Percentiles rank a stretch among this genome's conserved stretches.
phyloP scores from a whole-genome alignment of 1,140 invertebrate genomes.

The Gonioctena quinquepunctata region DNA sequence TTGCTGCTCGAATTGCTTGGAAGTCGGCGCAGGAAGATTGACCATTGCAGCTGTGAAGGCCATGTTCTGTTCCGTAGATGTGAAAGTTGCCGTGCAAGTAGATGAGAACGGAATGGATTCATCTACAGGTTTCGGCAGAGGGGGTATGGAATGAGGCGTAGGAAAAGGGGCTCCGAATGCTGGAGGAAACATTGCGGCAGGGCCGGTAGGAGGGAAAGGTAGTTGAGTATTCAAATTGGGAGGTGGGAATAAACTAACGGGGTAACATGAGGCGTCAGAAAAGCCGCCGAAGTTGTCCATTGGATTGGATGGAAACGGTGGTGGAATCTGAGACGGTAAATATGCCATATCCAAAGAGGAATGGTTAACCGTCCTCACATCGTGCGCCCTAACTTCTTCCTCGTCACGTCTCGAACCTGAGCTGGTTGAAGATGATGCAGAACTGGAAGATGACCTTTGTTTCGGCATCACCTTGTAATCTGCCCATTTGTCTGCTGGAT shows the following conservation, averaged over 20 bases:
- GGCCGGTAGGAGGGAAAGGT: slow-evolving; percentile 66
- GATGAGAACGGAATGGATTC: slow-evolving; percentile 59
- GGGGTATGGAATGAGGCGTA: slow-evolving; percentile 59
- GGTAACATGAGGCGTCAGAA: slow-evolving; percentile 12
- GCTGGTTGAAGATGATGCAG: slow-evolving; percentile 66
- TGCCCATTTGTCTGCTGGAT: slow-evolving; percentile 70
- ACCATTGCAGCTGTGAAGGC: slow-evolving; percentile 77
- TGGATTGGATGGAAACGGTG: slow-evolving; percentile 50
- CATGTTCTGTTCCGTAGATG: slow-evolving; percentile 76
- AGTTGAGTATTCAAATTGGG: slow-evolving; percentile 62
- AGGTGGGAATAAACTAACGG: slow-evolving; percentile 58
- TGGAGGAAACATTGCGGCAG: slow-evolving; percentile 63
- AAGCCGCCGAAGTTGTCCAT: slow-evolving; percentile 59
- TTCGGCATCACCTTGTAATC: slow-evolving; percentile 72
- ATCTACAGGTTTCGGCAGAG: slow-evolving; percentile 62
- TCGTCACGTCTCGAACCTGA: slow-evolving; percentile 58
- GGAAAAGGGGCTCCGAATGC: slow-evolving; percentile 64
- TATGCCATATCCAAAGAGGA: slow-evolving; percentile 56
- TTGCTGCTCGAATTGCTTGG: slow-evolving; percentile 46
- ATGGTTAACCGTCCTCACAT: slow-evolving; percentile 54
- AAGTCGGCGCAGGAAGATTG: slow-evolving; percentile 49
- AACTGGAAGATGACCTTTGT: slow-evolving; percentile 69
- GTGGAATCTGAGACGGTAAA: slow-evolving; percentile 57
- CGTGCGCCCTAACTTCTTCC: slow-evolving; percentile 49
- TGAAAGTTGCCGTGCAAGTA: slow-evolving; percentile 74